Conservation (phyloP, 2,797 vertebrate species). For the Arnoldichthys spilopterus region DNA sequence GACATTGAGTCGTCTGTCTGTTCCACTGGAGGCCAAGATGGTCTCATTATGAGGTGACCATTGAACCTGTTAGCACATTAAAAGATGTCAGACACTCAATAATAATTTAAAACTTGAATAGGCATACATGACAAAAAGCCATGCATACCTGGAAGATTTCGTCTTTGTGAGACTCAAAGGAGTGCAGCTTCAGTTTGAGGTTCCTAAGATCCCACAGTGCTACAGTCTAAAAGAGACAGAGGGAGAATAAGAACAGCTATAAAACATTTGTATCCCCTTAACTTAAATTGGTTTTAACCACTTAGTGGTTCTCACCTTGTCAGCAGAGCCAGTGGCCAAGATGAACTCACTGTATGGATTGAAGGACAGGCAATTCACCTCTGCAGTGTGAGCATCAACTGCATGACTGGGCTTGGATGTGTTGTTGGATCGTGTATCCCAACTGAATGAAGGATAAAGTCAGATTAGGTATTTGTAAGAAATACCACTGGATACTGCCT, state of each 20-base stretch:
- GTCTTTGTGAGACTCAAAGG: slow-evolving; percentile 98
- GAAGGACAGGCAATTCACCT: slow-evolving; percentile 97
- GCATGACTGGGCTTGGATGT: slow-evolving; percentile 98
- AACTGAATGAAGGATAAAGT: slow-evolving; percentile 74
- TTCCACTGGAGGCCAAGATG: slow-evolving; percentile 96
- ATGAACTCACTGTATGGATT: slow-evolving; percentile 98
- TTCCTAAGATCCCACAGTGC: slow-evolving; percentile 98
- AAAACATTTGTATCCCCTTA: too few relatives aligned
- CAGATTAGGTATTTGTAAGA: neutral
- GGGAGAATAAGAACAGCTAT: neutral
- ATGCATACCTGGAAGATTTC: slow-evolving; percentile 95
- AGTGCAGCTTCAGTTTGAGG: slow-evolving; percentile 96
- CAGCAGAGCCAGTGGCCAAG: slow-evolving; percentile 94
- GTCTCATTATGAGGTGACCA: slow-evolving; percentile 99
- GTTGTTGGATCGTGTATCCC: slow-evolving; percentile 97
- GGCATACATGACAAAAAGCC: neutral
- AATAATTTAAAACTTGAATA: neutral
- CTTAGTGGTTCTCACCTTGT: slow-evolving; percentile 83
- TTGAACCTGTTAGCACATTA: slow-evolving; percentile 82
- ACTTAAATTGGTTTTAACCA: neutral
- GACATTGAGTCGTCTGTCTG: slow-evolving; percentile 93
- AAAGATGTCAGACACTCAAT: neutral
- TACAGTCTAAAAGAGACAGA: slow-evolving; percentile 82
- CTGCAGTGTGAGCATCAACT: slow-evolving; percentile 96
- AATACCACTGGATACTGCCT: neutral